These are phyloP conservation scores for Porites divaricata DNA, from an alignment of 92 coral and sea anemone genomes.

Conservation along the genomic window DNA sequence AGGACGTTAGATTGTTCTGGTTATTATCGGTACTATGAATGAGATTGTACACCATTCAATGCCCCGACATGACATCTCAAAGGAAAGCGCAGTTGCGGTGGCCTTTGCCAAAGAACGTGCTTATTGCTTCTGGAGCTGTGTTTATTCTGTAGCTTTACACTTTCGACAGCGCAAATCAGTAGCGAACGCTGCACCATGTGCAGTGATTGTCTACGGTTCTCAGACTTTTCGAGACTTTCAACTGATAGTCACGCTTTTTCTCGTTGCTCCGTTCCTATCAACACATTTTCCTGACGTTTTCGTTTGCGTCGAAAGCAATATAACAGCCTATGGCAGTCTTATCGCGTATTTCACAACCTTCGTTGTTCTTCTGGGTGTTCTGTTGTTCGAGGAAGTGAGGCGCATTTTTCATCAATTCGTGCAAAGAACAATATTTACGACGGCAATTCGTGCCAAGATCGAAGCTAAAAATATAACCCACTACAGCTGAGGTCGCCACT, in stretches of 20 bases:
- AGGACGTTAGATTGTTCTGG: slow-evolving; percentile 70
- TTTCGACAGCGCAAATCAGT: slow-evolving; percentile 40
- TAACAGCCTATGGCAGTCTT: background rate
- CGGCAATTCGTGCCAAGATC: slow-evolving; percentile 6
- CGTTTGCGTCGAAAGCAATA: background rate
- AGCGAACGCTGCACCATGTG: slow-evolving; percentile 22
- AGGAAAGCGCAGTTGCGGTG: slow-evolving; percentile 86
- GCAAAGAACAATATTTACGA: background rate
- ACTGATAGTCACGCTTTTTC: background rate
- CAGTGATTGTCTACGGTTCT: slow-evolving; percentile 23
- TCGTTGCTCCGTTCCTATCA: slow-evolving; percentile 1
- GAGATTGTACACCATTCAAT: slow-evolving; percentile 86
- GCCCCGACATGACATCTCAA: slow-evolving; percentile 89
- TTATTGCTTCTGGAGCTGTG: slow-evolving; percentile 73
- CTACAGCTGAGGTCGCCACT: slow-evolving; percentile 27
- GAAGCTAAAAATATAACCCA: slow-evolving; percentile 21
- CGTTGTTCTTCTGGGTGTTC: background rate
- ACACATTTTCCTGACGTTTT: background rate
- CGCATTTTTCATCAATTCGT: slow-evolving; percentile 17
- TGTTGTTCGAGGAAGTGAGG: slow-evolving; percentile 8
- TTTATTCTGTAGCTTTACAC: slow-evolving; percentile 73
- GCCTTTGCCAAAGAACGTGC: slow-evolving; percentile 70
- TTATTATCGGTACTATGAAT: slow-evolving; percentile 81
- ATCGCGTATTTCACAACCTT: background rate
- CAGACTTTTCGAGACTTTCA: background rate